phyloP scores from a whole-genome alignment of 2,888 invertebrate species.

The Lissonota sp. region DNA sequence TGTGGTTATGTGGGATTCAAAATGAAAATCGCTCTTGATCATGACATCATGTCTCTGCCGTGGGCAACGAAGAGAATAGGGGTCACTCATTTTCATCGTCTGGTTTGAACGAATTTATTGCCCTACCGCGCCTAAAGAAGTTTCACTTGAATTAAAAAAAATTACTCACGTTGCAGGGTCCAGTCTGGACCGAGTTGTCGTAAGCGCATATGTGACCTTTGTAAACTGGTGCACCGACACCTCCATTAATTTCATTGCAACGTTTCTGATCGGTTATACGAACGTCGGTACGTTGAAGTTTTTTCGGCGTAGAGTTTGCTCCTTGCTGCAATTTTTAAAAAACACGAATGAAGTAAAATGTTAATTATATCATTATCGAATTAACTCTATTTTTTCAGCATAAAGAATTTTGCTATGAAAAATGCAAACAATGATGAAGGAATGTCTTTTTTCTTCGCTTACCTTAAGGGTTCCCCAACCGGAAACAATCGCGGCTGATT shows the following conservation, averaged over 20 bases:
- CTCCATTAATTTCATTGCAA: slow-evolving; percentile 80
- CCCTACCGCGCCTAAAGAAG: too few species aligned
- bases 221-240: slow-evolving; percentile 51
- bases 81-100: too few species aligned
- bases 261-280: slow-evolving; percentile 85
- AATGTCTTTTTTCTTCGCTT: slow-evolving; percentile 46
- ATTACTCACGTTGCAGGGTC: slow-evolving; percentile 69
- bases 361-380: background rate
- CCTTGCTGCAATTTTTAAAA: slow-evolving; percentile 66
- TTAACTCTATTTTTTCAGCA: background rate
- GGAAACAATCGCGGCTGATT: slow-evolving; percentile 72
- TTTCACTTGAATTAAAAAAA: too few species aligned
- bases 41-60: too few species aligned
- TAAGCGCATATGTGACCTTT: slow-evolving; percentile 66
- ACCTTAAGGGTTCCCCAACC: slow-evolving; percentile 79
- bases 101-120: too few species aligned
- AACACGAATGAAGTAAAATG: background rate
- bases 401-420: background rate
- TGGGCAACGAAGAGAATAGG: too few species aligned
- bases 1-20: too few species aligned
- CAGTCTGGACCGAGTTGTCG: slow-evolving; percentile 59
- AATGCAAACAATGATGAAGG: too few species aligned
- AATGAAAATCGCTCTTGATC: too few species aligned
- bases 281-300: slow-evolving; percentile 85
- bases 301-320: slow-evolving; percentile 68